These are phyloP conservation scores for Drosophila kurseongensis DNA, from an alignment of 1,140 invertebrate genomes.

Conservation along the genomic window DNA sequence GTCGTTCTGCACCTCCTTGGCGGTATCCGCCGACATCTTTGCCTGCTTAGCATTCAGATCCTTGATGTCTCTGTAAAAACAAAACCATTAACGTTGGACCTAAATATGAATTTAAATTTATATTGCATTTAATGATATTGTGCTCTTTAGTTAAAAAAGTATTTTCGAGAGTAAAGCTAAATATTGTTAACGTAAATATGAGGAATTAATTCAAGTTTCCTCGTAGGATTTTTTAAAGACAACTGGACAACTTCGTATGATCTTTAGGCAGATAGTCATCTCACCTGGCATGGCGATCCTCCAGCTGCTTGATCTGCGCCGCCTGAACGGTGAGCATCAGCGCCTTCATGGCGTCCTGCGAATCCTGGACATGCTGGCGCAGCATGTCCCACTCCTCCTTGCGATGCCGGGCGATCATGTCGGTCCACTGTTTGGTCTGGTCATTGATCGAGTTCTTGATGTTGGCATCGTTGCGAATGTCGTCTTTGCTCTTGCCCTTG, in stretches of 20 bases:
- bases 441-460: conserved; percentile 93
- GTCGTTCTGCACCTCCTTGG: conserved; percentile 97
- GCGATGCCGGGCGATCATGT: conserved; percentile 94
- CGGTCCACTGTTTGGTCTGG: conserved; percentile 97
- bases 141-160: no score
- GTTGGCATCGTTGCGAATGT: conserved; percentile 91
- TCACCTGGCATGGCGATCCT: conserved; percentile 94
- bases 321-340: conserved; percentile 94
- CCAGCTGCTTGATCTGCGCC: conserved; percentile 95
- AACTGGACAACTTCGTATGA: no score
- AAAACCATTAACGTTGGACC: background rate
- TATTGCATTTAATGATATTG: no score
- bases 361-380: conserved; percentile 92
- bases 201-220: no score
- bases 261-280: background rate
- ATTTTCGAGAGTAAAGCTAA: no score
- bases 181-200: no score
- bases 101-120: no score
- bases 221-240: no score
- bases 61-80: conserved; percentile 92
- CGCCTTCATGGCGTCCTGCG: conserved; percentile 93
- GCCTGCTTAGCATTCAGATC: conserved; percentile 98
- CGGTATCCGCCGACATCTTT: conserved; percentile 98
- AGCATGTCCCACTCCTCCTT: conserved; percentile 95
- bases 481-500: conserved; percentile 95